These are phyloP conservation scores for Trichonephila inaurata DNA, from an alignment of 1,140 invertebrate species.

Conservation along the genomic window DNA sequence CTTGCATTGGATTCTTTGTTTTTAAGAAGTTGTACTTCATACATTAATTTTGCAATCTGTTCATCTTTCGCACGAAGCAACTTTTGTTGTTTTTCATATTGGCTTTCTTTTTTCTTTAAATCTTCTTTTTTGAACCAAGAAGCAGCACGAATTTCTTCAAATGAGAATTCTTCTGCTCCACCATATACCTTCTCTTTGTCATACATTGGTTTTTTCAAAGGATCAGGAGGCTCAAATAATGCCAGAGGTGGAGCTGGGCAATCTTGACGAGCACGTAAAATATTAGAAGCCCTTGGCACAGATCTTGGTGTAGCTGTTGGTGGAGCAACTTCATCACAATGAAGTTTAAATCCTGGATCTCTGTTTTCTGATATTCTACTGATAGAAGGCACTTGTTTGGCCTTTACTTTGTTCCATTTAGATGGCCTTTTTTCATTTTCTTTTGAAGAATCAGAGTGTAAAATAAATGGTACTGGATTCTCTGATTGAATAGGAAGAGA, in stretches of 20 bases:
- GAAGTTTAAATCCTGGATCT: constrained; percentile 78
- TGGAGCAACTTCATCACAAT: constrained; percentile 78
- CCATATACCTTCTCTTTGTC: constrained; percentile 82
- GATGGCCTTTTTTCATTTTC: constrained; percentile 81
- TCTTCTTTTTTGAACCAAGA: constrained; percentile 78
- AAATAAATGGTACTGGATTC: background rate
- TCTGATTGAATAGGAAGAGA: constrained; percentile 41
- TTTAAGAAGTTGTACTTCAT: constrained; percentile 31
- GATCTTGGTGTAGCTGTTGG: constrained; percentile 26
- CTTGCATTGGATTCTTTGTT: background rate
- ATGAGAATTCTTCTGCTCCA: constrained; percentile 82
- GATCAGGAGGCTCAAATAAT: constrained; percentile 80
- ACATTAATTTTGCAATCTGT: constrained; percentile 9
- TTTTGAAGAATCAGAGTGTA: constrained; percentile 77
- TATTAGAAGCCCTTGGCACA: constrained; percentile 33
- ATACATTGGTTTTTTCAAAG: constrained; percentile 81
- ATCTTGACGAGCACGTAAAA: constrained; percentile 46
- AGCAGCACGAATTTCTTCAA: constrained; percentile 83
- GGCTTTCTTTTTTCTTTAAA: background rate
- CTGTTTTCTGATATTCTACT: constrained; percentile 17
- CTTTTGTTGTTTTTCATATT: background rate
- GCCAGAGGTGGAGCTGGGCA: constrained; percentile 77
- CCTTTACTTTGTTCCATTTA: constrained; percentile 80
- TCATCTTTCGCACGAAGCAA: background rate
- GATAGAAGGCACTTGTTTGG: constrained; percentile 67